Evolutionary conservation across 1,140 invertebrate genomes (phyloP).

Genomic region (Monochamus saltuarius): DNA sequence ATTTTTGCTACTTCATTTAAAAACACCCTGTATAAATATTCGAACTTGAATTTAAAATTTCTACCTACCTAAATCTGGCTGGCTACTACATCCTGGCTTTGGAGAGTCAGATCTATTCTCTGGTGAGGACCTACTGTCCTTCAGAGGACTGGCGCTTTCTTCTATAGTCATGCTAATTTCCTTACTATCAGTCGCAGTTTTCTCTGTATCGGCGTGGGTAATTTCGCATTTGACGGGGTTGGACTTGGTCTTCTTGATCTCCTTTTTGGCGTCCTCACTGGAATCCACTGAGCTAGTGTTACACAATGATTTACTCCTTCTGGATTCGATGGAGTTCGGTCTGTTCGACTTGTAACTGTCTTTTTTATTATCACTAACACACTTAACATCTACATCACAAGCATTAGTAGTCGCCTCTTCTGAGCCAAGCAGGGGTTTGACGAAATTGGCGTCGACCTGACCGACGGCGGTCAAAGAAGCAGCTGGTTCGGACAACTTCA

Average conservation of each 20-base stretch:
- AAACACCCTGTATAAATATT: too few relatives aligned
- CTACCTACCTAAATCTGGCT: slow-evolving; percentile 44
- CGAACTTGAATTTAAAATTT: too few relatives aligned
- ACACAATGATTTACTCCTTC: slow-evolving; percentile 41
- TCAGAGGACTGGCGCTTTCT: slow-evolving; percentile 37
- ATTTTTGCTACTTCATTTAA: too few relatives aligned
- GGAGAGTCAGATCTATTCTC: slow-evolving; percentile 43
- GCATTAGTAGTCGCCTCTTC: slow-evolving; percentile 26
- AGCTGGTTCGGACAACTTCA: slow-evolving; percentile 31
- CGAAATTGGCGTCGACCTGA: slow-evolving; percentile 22
- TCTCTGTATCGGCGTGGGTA: slow-evolving; percentile 17
- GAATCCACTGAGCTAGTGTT: slow-evolving; percentile 42
- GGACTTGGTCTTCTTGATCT: slow-evolving; percentile 44
- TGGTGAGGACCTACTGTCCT: slow-evolving; percentile 37
- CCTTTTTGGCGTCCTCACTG: slow-evolving; percentile 37
- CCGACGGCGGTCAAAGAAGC: slow-evolving; percentile 6
- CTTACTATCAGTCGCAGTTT: slow-evolving; percentile 27
- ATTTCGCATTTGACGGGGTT: slow-evolving; percentile 36
- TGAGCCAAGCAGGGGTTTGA: slow-evolving; percentile 22
- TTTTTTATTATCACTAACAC: slow-evolving; percentile 28
- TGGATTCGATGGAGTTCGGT: slow-evolving; percentile 39
- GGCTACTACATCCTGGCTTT: slow-evolving; percentile 46
- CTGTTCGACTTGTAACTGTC: slow-evolving; percentile 30
- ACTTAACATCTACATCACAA: slow-evolving; percentile 35
- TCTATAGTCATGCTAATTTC: slow-evolving; percentile 40